phyloP scores from a whole-genome alignment of 2,888 invertebrate species.

The Monoplex corrugatus region DNA sequence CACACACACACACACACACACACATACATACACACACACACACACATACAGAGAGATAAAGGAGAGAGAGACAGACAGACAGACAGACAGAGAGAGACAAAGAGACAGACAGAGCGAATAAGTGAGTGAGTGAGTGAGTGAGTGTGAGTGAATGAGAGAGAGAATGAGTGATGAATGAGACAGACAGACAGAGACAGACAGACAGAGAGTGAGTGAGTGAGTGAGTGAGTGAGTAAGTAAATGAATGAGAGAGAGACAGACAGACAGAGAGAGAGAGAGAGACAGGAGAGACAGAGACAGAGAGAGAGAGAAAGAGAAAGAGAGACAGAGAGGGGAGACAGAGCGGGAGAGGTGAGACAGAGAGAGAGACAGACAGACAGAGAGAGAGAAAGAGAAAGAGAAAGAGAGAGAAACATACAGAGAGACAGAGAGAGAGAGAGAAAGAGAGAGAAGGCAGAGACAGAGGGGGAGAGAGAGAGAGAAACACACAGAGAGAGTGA shows the following conservation, averaged over 20 bases:
- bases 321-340: background rate
- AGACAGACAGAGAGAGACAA: background rate
- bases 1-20: background rate
- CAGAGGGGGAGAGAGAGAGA: background rate
- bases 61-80: no score
- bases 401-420: no score
- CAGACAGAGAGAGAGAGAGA: background rate
- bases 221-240: background rate
- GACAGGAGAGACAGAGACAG: background rate
- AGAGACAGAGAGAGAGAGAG: background rate
- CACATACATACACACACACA: background rate
- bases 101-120: background rate
- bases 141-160: background rate
- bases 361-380: no score
- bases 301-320: background rate
- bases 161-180: no score
- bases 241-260: background rate
- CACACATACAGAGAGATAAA: background rate
- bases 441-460: background rate
- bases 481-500: background rate
- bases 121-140: background rate
- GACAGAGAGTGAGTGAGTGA: background rate
- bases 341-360: background rate
- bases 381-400: no score
- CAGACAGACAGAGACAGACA: background rate